Base-by-base conservation (phyloP, 2,888 invertebrate genomes). In the Elmis aenea region DNA sequence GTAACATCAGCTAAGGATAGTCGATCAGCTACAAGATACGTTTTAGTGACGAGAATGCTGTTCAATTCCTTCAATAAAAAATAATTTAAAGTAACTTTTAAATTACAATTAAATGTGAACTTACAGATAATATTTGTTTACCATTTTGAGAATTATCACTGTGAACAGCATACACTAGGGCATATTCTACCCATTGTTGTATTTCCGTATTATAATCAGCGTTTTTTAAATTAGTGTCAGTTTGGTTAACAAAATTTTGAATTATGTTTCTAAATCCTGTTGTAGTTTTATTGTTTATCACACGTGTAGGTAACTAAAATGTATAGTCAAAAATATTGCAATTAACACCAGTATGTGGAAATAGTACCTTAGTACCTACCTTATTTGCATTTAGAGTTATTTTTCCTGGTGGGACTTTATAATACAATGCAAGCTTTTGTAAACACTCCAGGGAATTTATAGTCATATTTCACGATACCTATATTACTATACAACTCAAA, bases 1-100 rank as follows among this genome's bases (percentile, higher is more conserved):
- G 80, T 76, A 39, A 84, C 66, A 64, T 87, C 87, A 5, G 85
- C 78, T 22, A 85, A 67, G 1, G 82, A 81, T 38, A 73, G 60
- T 22, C 59, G 67, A 39, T 75, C 68, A 1, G 75, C 74, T 12
- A 76, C 74, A 33, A 82, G 66, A 56, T 76, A 81, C 0, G 79
- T 75, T 48, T 68, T 71, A 13, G 64, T 62, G 37, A 64, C 58
- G 13, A 82, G 67, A 3, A 70, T 62, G 8, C 54, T 61, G 56
- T 81, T 77, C 13, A 81, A 59, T 54, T 80, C 79, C 67, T 76
- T 43, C 8, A 5, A 18, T 5, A 3, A 9, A 26, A n/a, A 3
- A n/a, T 11, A 13, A 26, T 10, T 9, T 15, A 13, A 6, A 6
- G 5, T 9, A 23, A 6, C 9, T n/a, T 23, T 6, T 9, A 6